phyloP scores from a whole-genome alignment of 2,797 vertebrate genomes.

The Allochrocebus solatus region DNA sequence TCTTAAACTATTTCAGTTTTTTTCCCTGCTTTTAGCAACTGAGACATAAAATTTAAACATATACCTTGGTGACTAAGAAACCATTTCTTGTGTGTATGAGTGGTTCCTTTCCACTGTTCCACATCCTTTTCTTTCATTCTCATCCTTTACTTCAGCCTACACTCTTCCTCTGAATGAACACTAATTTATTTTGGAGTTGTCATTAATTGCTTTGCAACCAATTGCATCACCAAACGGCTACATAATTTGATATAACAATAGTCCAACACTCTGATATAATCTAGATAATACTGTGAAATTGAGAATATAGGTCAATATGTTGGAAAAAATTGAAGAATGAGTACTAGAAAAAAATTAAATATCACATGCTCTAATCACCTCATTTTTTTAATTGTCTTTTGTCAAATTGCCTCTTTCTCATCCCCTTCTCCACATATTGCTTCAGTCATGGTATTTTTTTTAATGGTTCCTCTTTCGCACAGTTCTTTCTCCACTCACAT shows the following conservation, averaged over 20 bases:
- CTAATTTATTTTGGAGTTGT: neutral
- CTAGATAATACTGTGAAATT: neutral
- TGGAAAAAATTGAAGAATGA: neutral
- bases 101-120: neutral
- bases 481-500: neutral
- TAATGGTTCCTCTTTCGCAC: neutral
- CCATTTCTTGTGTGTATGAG: neutral
- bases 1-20: neutral
- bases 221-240: neutral
- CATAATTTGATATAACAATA: neutral
- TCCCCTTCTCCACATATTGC: neutral
- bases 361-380: neutral
- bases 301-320: neutral
- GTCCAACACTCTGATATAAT: neutral
- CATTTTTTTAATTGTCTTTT: neutral
- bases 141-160: neutral
- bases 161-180: neutral
- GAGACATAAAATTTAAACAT: neutral
- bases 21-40: neutral
- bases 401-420: neutral
- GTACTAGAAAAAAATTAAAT: neutral
- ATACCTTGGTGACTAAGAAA: neutral
- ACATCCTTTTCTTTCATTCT: neutral
- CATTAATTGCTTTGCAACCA: neutral
- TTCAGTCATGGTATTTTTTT: neutral